Conservation (phyloP, 2,113 vertebrate species). For the Choloepus hoffmanni region DNA sequence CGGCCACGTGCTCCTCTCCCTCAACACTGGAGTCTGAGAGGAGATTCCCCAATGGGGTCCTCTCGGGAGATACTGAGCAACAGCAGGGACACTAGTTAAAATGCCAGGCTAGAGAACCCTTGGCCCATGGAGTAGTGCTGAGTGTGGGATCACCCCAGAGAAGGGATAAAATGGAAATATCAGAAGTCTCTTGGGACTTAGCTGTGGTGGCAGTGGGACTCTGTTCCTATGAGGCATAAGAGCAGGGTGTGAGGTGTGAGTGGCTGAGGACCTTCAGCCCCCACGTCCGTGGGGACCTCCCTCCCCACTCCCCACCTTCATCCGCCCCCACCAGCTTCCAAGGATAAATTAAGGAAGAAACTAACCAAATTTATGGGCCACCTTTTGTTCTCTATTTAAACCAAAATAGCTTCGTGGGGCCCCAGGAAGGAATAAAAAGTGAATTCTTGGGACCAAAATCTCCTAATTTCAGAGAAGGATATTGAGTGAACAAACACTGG, state of each 20-base stretch:
- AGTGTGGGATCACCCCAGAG: not conserved
- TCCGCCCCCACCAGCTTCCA: not conserved
- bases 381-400: slow-evolving; percentile 44
- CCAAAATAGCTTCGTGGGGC: not conserved
- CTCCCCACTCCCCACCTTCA: accelerated
- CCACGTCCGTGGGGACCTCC: not conserved
- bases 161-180: not conserved
- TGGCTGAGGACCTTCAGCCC: not conserved
- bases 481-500: not conserved
- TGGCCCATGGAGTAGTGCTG: not conserved
- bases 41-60: not conserved
- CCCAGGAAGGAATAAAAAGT: not conserved
- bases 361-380: not conserved
- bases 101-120: no score
- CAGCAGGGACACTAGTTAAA: not conserved
- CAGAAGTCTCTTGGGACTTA: not conserved
- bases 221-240: not conserved
- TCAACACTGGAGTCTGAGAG: not conserved
- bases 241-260: not conserved
- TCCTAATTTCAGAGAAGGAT: not conserved
- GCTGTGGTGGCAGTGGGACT: accelerated
- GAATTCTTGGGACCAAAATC: not conserved
- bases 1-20: not conserved
- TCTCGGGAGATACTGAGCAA: not conserved
- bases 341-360: slow-evolving; percentile 28